These are phyloP conservation scores for Idaea biselata DNA, from an alignment of 2,888 invertebrate species.

Conservation along the genomic window DNA sequence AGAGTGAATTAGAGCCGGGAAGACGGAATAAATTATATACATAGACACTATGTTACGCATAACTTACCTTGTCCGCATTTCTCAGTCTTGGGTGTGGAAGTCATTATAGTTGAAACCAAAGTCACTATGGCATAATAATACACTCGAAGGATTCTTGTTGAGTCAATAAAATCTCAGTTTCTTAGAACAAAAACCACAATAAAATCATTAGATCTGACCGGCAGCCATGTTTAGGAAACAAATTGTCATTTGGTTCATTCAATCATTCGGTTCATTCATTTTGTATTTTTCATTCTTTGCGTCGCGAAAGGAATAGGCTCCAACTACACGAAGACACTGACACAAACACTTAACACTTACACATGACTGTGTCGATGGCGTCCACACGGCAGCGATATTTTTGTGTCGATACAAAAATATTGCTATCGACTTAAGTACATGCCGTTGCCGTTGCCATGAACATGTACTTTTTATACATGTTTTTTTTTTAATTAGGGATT, in stretches of 20 bases:
- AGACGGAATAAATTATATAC: conserved; percentile 11
- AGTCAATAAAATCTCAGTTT: conserved; percentile 35
- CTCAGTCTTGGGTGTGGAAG: conserved; percentile 77
- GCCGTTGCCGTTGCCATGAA: too few species aligned
- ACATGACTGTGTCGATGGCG: too few species aligned
- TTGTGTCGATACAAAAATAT: too few species aligned
- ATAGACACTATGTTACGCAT: conserved; percentile 36
- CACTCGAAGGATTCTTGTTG: conserved; percentile 35
- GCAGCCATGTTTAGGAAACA: conserved; percentile 75
- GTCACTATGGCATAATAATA: conserved; percentile 67
- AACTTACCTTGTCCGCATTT: conserved; percentile 75
- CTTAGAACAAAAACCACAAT: conserved; percentile 52
- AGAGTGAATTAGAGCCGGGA: conserved; percentile 2
- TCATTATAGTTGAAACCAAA: conserved; percentile 58
- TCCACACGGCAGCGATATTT: too few species aligned
- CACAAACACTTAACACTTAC: too few species aligned
- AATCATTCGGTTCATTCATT: background rate
- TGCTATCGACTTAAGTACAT: too few species aligned
- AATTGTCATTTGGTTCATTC: conserved; percentile 29
- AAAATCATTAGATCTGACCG: conserved; percentile 67
- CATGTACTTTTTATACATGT: too few species aligned
- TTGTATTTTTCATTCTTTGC: background rate
- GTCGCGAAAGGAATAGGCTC: background rate
- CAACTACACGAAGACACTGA: too few species aligned
- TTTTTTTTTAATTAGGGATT: too few species aligned